phyloP scores from a whole-genome alignment of 1,140 invertebrate species.

The Dreissena rostriformis region DNA sequence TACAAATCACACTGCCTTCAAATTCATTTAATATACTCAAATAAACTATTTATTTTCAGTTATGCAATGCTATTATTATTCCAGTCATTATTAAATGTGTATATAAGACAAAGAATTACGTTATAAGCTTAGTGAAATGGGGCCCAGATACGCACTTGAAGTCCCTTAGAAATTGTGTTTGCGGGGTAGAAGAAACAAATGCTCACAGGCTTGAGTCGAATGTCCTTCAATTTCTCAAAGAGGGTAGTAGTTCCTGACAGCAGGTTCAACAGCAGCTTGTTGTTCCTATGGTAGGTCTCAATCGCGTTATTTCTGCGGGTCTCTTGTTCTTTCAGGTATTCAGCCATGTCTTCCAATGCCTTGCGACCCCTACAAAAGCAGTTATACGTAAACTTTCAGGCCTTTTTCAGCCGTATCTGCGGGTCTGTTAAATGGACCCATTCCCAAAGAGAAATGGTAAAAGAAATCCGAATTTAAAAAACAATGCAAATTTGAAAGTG shows the following conservation, averaged over 20 bases:
- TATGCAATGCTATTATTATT: too few relatives aligned
- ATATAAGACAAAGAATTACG: too few relatives aligned
- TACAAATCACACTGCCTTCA: too few relatives aligned
- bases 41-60: too few relatives aligned
- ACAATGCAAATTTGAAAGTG: too few relatives aligned
- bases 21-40: too few relatives aligned
- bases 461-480: too few relatives aligned
- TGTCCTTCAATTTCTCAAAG: slow-evolving; percentile 65
- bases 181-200: not conserved
- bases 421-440: too few relatives aligned
- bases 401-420: too few relatives aligned
- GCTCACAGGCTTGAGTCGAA: slow-evolving; percentile 67
- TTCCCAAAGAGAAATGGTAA: too few relatives aligned
- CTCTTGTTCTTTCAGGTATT: slow-evolving; percentile 50
- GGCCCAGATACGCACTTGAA: not conserved
- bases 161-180: not conserved
- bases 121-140: too few relatives aligned
- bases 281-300: slow-evolving; percentile 31
- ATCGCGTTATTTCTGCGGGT: slow-evolving; percentile 15
- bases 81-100: too few relatives aligned
- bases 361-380: slow-evolving; percentile 55
- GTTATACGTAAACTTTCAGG: not conserved
- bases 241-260: slow-evolving; percentile 61
- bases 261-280: slow-evolving; percentile 59
- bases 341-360: slow-evolving; percentile 60